Evolutionary conservation across 2,888 invertebrate species (phyloP).

Genomic region (Monoplex corrugatus): DNA sequence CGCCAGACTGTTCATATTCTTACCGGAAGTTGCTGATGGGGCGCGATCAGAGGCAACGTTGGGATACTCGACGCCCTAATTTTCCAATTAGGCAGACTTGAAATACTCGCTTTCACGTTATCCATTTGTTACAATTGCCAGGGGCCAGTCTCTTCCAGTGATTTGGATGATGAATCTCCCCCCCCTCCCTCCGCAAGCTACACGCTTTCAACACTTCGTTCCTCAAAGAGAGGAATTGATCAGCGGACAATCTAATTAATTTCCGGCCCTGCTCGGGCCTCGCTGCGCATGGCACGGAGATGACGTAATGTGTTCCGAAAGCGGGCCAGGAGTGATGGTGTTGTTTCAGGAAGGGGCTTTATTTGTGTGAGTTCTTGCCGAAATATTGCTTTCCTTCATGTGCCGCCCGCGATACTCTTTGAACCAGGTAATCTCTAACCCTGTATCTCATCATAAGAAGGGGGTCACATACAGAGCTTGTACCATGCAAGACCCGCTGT

Average conservation of each 20-base stretch:
- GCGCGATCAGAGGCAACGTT: slow-evolving; percentile 44
- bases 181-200: background rate
- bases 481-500: background rate
- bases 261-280: slow-evolving; percentile 44
- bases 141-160: background rate
- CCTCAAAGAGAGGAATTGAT: slow-evolving; percentile 49
- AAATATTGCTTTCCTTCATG: slow-evolving; percentile 32
- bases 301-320: slow-evolving; percentile 8
- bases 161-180: background rate
- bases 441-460: background rate
- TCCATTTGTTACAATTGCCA: slow-evolving; percentile 42
- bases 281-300: slow-evolving; percentile 36
- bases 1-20: slow-evolving; percentile 39
- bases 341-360: slow-evolving; percentile 22
- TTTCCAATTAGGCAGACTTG: slow-evolving; percentile 48
- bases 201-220: slow-evolving; percentile 30
- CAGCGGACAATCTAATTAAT: slow-evolving; percentile 50
- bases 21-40: slow-evolving; percentile 49
- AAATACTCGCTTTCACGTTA: slow-evolving; percentile 33
- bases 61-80: slow-evolving; percentile 47
- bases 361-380: slow-evolving; percentile 24
- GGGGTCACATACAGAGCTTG: background rate
- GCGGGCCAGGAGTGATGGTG: background rate
- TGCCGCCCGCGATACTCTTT: background rate
- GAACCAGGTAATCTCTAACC: background rate